Evolutionary conservation across 1,140 invertebrate genomes (phyloP), one percentile per base, ranked within the genome.

Genomic region (Neodiprion virginianus): DNA sequence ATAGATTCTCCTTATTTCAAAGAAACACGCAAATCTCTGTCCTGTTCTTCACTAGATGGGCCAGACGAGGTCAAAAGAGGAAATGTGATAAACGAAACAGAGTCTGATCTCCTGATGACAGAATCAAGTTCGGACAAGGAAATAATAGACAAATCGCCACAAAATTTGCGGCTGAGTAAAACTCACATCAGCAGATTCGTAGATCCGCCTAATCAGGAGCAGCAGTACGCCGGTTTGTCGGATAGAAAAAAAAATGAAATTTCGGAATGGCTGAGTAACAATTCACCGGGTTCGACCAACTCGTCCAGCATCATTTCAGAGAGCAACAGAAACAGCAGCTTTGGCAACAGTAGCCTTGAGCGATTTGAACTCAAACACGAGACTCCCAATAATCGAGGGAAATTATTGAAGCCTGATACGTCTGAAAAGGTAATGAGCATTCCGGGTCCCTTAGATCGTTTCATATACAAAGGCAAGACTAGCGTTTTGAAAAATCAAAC

Each of bases 371-470:
- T 81, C 74, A 81, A 84, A 68, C 83, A 86, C 73, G 87, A 89
- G 79, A 89, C 88, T 40, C 88, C 88, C 7, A 89, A 89, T 78
- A 89, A 89, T 77, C 82, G 88, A 65, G 83, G 61, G 0, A 87
- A 79, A 77, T 78, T 87, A 14, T 73, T 72, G 8, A 82, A 75
- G 40, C 61, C 28, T 48, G 14, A 21, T 48, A 40, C 68, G 65
- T 40, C 69, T 14, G 40, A 11, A 1, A 28, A 69, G 23, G 10
- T 23, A 48, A 17, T 40, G 23, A 14, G 5, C 14, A 23, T 12
- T 9, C 23, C 23, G 48, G 11, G 12, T 8, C 12, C 70, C 11
- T 12, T 47, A 71, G 70, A 71, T 23, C 11, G 67, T 17, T 47
- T 69, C 67, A 21, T 23, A 69, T 23, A 69, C 17, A 69, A 69